Percentiles rank a stretch among this genome's conserved stretches.
phyloP scores from a whole-genome alignment of 1,140 invertebrate species.

The Augochlora pura region DNA sequence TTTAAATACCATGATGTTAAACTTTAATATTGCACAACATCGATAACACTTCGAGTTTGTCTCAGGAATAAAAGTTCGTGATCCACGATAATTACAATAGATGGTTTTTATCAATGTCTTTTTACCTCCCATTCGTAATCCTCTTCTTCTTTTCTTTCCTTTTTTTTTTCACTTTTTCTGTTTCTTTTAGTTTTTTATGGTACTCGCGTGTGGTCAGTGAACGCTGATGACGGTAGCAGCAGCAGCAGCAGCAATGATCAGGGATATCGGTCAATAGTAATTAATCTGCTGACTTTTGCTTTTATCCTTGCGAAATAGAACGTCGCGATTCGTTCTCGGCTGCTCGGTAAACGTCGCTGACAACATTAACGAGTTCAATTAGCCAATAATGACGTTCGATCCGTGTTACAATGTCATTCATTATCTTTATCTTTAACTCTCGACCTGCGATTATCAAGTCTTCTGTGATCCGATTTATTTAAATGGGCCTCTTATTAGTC shows the following conservation, averaged over 20 bases:
- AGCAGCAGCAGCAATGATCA: constrained; percentile 24
- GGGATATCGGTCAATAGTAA: constrained; percentile 3
- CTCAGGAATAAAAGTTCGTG: constrained; percentile 31
- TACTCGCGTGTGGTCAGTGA: constrained; percentile 21
- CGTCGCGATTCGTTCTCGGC: constrained; percentile 1
- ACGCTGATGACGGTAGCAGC: constrained; percentile 49
- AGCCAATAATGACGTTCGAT: constrained; percentile 5
- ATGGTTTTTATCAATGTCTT: constrained; percentile 33
- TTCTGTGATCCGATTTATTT: no score
- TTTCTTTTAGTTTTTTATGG: background rate
- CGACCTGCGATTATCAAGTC: no score
- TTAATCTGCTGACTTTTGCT: background rate
- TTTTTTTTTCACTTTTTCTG: no score
- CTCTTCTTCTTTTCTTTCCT: no score
- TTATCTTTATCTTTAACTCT: background rate
- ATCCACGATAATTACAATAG: constrained; percentile 46
- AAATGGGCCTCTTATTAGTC: no score
- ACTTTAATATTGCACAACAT: constrained; percentile 68
- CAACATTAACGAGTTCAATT: background rate
- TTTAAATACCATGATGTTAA: constrained; percentile 60
- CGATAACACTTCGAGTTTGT: constrained; percentile 60
- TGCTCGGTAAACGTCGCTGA: background rate
- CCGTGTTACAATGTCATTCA: background rate
- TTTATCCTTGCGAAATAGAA: background rate
- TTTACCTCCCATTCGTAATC: background rate